Evolutionary conservation across 2,113 vertebrate genomes (phyloP), one percentile per base, ranked within the genome.

Genomic region (Axis porcinus): DNA sequence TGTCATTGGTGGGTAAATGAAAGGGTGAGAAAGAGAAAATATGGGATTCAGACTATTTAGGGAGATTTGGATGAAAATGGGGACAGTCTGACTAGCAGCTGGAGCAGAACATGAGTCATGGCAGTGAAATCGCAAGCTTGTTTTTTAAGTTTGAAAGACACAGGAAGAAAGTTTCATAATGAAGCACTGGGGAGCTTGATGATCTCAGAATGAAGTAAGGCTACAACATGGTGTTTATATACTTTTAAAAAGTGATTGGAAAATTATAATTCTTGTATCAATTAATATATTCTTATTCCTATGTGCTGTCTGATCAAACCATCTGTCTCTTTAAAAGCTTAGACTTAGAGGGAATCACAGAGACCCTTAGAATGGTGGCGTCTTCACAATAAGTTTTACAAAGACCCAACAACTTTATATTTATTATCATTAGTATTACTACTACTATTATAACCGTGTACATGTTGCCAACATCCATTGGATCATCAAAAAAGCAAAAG

Each of bases 31-130:
- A 94, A 67, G n/a, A 79, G 45, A 87, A 97, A 95, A 91, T 89
- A 95, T 74, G 85, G 70, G 82, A 86, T 86, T 52, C 36, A 89
- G 58, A 78, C 93, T 98, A 97, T 96, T 97, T 97, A 57, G 23
- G 86, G 95, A 95, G 28, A 88, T 70, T 78, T 89, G 36, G 82
- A 62, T 81, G 74, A 91, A 88, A 96, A 86, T 2, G 58, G 58
- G 85, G 89, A 86, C 74, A 76, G 45, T 50, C 16, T 90, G 57
- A 89, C 45, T 21, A 94, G 47, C 96, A 97, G 85, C 89, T 95
- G 93, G 64, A 91, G 67, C n/a, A 67, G 54, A 95, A 45, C 27
- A 12, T 97, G 96, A 97, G 52, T 94, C 93, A 94, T 36, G 40
- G 17, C 23, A 43, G n/a, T 78, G 60, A 97, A 55, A 84, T 70